Evolutionary conservation across 2,113 vertebrate genomes (phyloP).

Genomic region (Orthochromis malagaraziensis): DNA sequence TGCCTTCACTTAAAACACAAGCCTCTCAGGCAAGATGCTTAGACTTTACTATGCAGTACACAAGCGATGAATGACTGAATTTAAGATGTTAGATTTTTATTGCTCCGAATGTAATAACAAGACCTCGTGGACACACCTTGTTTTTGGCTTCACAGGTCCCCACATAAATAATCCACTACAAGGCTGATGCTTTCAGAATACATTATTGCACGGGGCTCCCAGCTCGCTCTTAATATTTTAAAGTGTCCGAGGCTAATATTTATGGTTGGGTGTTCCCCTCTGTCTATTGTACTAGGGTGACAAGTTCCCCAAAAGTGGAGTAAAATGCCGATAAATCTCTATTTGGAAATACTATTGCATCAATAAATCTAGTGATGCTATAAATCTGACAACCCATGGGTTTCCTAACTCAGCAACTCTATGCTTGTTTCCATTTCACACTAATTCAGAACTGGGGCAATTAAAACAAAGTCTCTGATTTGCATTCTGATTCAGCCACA

Average conservation of each 20-base stretch:
- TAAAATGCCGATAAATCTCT: conserved; percentile 61
- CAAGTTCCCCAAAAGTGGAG: conserved; percentile 60
- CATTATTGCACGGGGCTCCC: conserved; percentile 55
- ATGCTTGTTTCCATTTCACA: conserved; percentile 49
- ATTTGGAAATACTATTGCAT: conserved; percentile 58
- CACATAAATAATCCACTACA: conserved; percentile 72
- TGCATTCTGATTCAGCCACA: conserved; percentile 21
- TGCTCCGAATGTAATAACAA: conserved; percentile 61
- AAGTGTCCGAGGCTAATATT: conserved; percentile 64
- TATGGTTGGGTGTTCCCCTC: conserved; percentile 70
- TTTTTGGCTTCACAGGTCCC: conserved; percentile 56
- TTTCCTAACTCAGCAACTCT: conserved; percentile 31
- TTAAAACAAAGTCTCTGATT: conserved; percentile 46
- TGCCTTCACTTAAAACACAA: conserved; percentile 44
- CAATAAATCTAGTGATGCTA: conserved; percentile 47
- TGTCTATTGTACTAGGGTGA: conserved; percentile 62
- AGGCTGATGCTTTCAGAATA: conserved; percentile 63
- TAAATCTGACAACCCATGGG: conserved; percentile 56
- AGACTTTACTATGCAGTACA: conserved; percentile 21
- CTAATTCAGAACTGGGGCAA: conserved; percentile 47
- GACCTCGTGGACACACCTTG: conserved; percentile 69
- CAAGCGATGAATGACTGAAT: conserved; percentile 62
- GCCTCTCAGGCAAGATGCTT: conserved; percentile 50
- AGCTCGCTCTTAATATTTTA: conserved; percentile 63
- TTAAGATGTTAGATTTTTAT: conserved; percentile 66